Percentiles rank a stretch among this genome's conserved stretches.
Conservation (phyloP, 2,113 vertebrate species). For the Cheilinus undulatus region DNA sequence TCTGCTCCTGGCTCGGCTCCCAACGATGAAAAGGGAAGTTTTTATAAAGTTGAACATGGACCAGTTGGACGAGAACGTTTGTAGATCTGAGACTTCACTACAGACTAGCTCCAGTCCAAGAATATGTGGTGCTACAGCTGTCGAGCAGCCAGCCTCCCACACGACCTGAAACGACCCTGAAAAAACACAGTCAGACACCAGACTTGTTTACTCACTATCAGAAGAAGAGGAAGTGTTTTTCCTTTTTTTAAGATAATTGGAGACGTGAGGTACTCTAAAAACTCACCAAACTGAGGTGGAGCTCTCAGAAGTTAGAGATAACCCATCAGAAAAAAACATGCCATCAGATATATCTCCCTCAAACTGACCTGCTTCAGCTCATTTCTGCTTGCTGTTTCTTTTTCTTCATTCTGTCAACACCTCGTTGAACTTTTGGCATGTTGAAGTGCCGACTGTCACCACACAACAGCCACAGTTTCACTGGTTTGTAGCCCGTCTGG, state of each 20-base stretch:
- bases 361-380: background rate
- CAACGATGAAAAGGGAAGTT: conserved; percentile 23
- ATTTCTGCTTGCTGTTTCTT: background rate
- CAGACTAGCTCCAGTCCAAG: conserved; percentile 14
- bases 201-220: conserved; percentile 7
- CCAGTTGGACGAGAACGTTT: conserved; percentile 32
- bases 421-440: no score
- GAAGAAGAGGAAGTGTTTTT: background rate
- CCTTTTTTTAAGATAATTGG: background rate
- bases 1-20: conserved; percentile 7
- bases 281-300: background rate
- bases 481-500: background rate
- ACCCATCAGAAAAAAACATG: background rate
- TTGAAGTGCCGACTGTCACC: background rate
- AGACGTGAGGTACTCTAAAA: conserved; percentile 5
- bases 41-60: conserved; percentile 19
- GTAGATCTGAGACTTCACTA: conserved; percentile 24
- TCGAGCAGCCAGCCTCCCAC: conserved; percentile 46
- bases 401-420: no score
- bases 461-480: background rate
- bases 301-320: background rate
- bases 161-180: conserved; percentile 46
- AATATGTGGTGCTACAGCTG: conserved; percentile 25
- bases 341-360: background rate
- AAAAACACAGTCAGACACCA: conserved; percentile 5